Percentiles rank a stretch among this genome's conserved stretches.
Conservation (phyloP, 2,888 invertebrate species). For the Campopleginae sp. region DNA sequence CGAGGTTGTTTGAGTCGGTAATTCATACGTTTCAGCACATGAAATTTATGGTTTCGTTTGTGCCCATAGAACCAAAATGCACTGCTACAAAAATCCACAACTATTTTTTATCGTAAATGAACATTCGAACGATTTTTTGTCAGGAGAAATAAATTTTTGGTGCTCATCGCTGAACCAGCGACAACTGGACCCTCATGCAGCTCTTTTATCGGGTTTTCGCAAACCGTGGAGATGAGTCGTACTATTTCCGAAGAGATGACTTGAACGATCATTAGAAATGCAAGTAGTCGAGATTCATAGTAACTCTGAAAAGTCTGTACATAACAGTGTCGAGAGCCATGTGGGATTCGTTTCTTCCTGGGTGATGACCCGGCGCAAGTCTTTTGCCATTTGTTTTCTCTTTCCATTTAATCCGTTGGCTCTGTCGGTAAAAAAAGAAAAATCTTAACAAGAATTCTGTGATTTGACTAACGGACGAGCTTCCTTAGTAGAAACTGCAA, state of each 20-base stretch:
- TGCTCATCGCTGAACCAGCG: background rate
- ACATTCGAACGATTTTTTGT: background rate
- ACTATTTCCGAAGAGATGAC: background rate
- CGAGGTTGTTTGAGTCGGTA: background rate
- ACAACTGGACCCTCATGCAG: background rate
- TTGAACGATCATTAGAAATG: background rate
- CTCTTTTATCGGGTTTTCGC: background rate
- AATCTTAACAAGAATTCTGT: constrained; percentile 3
- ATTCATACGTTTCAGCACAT: background rate
- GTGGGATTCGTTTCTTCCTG: constrained; percentile 63
- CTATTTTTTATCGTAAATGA: background rate
- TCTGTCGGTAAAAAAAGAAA: constrained; percentile 21
- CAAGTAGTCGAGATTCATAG: constrained; percentile 4
- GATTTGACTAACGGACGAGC: constrained; percentile 3
- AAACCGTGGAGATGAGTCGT: background rate
- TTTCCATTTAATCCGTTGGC: background rate
- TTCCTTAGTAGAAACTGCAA: background rate
- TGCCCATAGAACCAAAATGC: background rate
- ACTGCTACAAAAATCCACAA: background rate
- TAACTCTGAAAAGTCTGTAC: background rate
- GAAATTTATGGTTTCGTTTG: background rate
- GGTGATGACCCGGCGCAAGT: constrained; percentile 66
- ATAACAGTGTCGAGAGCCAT: constrained; percentile 21
- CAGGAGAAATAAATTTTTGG: background rate
- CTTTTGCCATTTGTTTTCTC: constrained; percentile 55